Evolutionary conservation across 1,140 invertebrate genomes (phyloP).

Genomic region (Copidosoma floridanum): DNA sequence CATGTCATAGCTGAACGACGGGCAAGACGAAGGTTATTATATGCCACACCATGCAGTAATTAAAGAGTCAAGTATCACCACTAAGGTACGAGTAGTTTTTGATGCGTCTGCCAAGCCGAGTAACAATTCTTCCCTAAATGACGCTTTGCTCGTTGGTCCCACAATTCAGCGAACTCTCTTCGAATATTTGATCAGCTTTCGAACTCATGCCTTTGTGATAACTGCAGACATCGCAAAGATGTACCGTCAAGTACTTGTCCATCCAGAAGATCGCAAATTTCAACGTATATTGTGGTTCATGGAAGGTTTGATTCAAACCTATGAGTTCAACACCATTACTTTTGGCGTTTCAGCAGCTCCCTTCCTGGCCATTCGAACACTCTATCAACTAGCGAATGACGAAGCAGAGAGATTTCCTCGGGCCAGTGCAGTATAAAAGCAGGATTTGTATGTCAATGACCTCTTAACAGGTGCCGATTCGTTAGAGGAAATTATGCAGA

Average conservation of each 20-base stretch:
- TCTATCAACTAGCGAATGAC: slow-evolving; percentile 15
- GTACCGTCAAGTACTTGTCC: slow-evolving; percentile 45
- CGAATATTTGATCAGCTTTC: slow-evolving; percentile 29
- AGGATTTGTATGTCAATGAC: slow-evolving; percentile 54
- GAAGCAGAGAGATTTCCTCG: slow-evolving; percentile 2
- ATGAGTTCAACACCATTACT: slow-evolving; percentile 13
- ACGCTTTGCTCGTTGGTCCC: background rate
- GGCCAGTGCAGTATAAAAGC: slow-evolving; percentile 22
- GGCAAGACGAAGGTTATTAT: background rate
- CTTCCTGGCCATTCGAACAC: slow-evolving; percentile 10
- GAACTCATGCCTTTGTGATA: slow-evolving; percentile 34
- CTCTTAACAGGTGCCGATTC: slow-evolving; percentile 41
- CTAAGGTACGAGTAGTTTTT: background rate
- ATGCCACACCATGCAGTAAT: background rate
- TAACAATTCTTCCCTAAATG: background rate
- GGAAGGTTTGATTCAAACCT: slow-evolving; percentile 1
- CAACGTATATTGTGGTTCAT: slow-evolving; percentile 35
- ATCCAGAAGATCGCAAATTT: slow-evolving; percentile 33
- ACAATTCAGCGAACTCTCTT: slow-evolving; percentile 12
- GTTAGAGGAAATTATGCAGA: slow-evolving; percentile 34
- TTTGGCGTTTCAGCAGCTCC: slow-evolving; percentile 10
- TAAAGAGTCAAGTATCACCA: background rate
- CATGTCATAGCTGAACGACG: too few relatives aligned
- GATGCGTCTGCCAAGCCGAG: background rate
- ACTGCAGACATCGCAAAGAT: slow-evolving; percentile 50